Base-by-base conservation (phyloP, 2,888 invertebrate genomes). In the Hetaerina titia region DNA sequence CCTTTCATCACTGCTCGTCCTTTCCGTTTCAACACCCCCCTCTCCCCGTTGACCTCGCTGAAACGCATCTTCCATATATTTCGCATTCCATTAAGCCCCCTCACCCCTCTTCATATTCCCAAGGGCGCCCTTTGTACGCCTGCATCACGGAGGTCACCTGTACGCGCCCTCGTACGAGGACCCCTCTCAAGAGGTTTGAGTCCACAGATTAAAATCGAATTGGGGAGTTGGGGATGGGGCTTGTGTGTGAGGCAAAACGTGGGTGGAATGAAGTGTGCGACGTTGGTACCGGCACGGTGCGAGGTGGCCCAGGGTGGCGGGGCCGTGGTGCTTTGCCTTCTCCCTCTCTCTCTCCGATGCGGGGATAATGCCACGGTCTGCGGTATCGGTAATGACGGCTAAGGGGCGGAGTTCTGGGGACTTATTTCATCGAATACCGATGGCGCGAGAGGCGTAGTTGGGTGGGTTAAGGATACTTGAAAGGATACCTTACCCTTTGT, bases 371-470 rank as follows among this genome's bases (percentile, higher is more conserved):
- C 25, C n/a, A 81, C 25, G 81, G 81, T 81, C 31, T 81, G 81
- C 81, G 81, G 81, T 81, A 31, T 81, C 31, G 81, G 81, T 81
- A 31, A 81, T 81, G 81, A 81, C 31, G 81, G 31, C 13, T 31
- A 81, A 81, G 81, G 81, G 81, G 81, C 25, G 9, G 81, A 81
- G 81, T 22, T 69, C 22, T 45, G 25, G 81, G 25, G 81, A 11
- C 81, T 81, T 81, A 81, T 81, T 81, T 31, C 81, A 81, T 81
- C 81, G 81, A 81, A 81, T 81, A 81, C 81, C 81, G 81, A 81
- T 81, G 81, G 13, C 25, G 81, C 31, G 81, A 31, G 81, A 31
- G 74, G 15, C 13, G 31, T 31, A 31, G 81, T 31, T 2, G 81
- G 22, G 22, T 9, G 15, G 25, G 31, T 13, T 81, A 31, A 31